These are phyloP conservation scores for Drosophila nigritarsus DNA, from an alignment of 2,888 invertebrate species.

Conservation along the genomic window DNA sequence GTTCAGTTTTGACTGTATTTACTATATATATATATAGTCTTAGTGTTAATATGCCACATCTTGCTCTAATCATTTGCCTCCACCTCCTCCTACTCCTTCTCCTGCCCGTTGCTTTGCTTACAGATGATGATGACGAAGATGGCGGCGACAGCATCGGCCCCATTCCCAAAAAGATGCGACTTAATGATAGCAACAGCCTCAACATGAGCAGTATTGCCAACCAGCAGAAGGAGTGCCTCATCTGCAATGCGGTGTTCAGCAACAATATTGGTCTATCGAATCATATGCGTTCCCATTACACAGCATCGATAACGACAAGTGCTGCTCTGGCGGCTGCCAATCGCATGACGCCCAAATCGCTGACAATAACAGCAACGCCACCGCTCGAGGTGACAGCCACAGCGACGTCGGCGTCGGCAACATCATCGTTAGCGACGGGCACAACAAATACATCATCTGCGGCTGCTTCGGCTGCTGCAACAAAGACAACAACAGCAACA, in stretches of 20 bases:
- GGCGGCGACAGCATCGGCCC: conserved; percentile 48
- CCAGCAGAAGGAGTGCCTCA: conserved; percentile 82
- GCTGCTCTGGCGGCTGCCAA: conserved; percentile 61
- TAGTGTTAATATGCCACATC: neutral
- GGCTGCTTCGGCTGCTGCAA: neutral
- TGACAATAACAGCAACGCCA: conserved; percentile 72
- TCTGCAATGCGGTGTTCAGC: conserved; percentile 84
- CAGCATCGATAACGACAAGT: conserved; percentile 68
- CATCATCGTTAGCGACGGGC: neutral
- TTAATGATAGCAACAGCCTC: conserved; percentile 55
- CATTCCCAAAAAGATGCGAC: conserved; percentile 78
- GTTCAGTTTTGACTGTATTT: neutral
- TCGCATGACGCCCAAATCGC: conserved; percentile 68
- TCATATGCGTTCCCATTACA: conserved; percentile 84
- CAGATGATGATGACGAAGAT: conserved; percentile 81
- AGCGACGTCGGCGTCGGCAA: neutral
- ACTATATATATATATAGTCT: neutral
- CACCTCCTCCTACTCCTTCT: neutral
- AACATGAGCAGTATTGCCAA: conserved; percentile 55
- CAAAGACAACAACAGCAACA: conserved; percentile 6
- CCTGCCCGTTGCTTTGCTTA: neutral
- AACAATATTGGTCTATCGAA: conserved; percentile 84
- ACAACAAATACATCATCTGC: conserved; percentile 11
- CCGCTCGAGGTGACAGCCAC: conserved; percentile 34
- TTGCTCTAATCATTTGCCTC: neutral